phyloP scores from a whole-genome alignment of 2,888 invertebrate genomes.

The Dynastes tityus region DNA sequence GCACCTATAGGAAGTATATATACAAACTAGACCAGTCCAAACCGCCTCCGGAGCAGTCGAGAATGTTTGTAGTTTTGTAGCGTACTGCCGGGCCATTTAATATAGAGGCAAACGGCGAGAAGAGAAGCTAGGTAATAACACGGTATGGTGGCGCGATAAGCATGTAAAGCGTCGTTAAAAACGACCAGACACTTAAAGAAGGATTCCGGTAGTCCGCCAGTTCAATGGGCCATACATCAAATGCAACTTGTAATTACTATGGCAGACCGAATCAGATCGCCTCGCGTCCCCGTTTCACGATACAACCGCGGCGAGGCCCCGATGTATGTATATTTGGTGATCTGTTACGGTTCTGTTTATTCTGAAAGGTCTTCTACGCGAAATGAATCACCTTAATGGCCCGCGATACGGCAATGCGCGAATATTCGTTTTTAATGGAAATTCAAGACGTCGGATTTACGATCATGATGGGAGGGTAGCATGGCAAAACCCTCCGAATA shows the following conservation, averaged over 20 bases:
- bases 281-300: conserved; percentile 47
- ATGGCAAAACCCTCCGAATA: neutral
- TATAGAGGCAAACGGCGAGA: conserved; percentile 38
- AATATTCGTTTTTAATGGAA: conserved; percentile 36
- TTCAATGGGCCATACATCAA: conserved; percentile 58
- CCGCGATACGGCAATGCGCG: neutral
- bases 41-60: conserved; percentile 22
- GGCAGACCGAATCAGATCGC: conserved; percentile 53
- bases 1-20: conserved; percentile 25
- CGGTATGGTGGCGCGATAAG: conserved; percentile 54
- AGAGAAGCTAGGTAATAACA: conserved; percentile 47
- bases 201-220: conserved; percentile 57
- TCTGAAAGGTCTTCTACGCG: conserved; percentile 16
- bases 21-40: conserved; percentile 19
- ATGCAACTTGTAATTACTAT: conserved; percentile 56
- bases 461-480: neutral
- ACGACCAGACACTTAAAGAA: conserved; percentile 54
- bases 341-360: conserved; percentile 42
- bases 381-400: conserved; percentile 37
- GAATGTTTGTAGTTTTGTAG: conserved; percentile 31
- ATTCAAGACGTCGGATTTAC: conserved; percentile 7
- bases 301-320: conserved; percentile 7
- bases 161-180: conserved; percentile 54
- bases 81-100: conserved; percentile 26
- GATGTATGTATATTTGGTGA: conserved; percentile 32